Base-by-base conservation (phyloP, 30 jellyfish, hydroid and myxozoan species). In the Nemopilema nomurai region DNA sequence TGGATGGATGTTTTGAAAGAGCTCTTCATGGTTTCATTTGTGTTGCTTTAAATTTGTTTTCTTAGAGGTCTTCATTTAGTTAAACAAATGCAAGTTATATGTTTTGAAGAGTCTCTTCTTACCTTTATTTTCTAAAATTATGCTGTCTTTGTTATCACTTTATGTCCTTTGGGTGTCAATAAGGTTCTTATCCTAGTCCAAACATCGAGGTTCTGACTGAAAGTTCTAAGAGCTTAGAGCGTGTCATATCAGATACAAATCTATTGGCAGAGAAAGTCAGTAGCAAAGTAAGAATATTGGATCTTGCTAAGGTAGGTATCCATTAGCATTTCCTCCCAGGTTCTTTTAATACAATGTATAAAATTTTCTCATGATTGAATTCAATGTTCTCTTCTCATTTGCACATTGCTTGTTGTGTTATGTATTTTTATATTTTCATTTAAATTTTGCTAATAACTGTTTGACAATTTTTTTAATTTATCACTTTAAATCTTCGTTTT, bases 231-330 rank as follows among this genome's bases (percentile, higher is more conserved):
- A 91, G 89, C 49, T 64, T 94, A 23, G 87, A 92, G 64, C 84
- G 76, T 30, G 92, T 85, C 21, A 89, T 94, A 23, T 75, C 84
- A n/a, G 91, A 86, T 69, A 80, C 99, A 85, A 89, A 95, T 67
- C 78, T 52, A 27, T 80, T 94, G 50, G 99, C 99, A 22, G 99
- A 84, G 63, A 89, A 85, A 79, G 97, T 94, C 28, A 94, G 99
- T 85, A 89, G 99, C 80, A 94, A 94, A 94, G 99, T 94, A 28
- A 71, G 99, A 65, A 74, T 77, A 30, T 69, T 94, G 64, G 99
- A 94, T 71, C 71, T 94, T 9, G 99, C 97, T 0, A 94, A 94
- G 99, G 99, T 89, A 29, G 24, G 22, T 0, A 24, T 16, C 28
- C n/a, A n/a, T n/a, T n/a, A n/a, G n/a, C n/a, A n/a, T n/a, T n/a